Evolutionary conservation across 2,113 vertebrate species (phyloP).

Genomic region (Promerops cafer): DNA sequence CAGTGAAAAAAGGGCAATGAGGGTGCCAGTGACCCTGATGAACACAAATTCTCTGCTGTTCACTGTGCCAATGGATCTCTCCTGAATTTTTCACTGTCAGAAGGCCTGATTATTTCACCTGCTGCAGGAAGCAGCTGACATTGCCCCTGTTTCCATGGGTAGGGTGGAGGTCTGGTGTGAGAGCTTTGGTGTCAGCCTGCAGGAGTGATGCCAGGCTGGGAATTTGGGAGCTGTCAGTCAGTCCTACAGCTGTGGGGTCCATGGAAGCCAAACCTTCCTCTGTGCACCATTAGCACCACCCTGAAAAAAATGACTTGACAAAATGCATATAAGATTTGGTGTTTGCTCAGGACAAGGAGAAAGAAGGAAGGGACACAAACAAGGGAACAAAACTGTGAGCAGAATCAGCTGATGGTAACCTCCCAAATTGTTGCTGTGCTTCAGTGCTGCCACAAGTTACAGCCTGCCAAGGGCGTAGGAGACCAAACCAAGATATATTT

Average conservation of each 20-base stretch:
- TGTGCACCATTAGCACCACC: accelerated
- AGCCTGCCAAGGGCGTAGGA: not conserved
- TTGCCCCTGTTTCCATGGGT: not conserved
- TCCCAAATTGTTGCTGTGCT: not conserved
- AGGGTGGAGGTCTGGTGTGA: not conserved
- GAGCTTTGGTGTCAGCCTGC: not conserved
- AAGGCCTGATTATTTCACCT: not conserved
- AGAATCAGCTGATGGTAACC: not conserved
- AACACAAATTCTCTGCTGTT: not conserved
- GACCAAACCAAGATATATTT: conserved; percentile 11
- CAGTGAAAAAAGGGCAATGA: not conserved
- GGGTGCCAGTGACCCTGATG: not conserved
- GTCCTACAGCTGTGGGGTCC: not conserved
- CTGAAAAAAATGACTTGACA: not conserved
- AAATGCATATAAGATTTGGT: not conserved
- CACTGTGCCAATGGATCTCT: not conserved
- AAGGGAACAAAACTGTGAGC: not conserved
- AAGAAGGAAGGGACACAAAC: not conserved
- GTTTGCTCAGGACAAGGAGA: not conserved
- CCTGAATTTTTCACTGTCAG: not conserved
- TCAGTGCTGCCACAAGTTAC: conserved; percentile 2
- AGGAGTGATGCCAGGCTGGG: not conserved
- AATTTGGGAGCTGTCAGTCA: not conserved
- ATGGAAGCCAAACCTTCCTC: not conserved
- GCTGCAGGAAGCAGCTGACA: not conserved